Conservation (phyloP, 2,797 vertebrate species). For the Tangara arthus region DNA sequence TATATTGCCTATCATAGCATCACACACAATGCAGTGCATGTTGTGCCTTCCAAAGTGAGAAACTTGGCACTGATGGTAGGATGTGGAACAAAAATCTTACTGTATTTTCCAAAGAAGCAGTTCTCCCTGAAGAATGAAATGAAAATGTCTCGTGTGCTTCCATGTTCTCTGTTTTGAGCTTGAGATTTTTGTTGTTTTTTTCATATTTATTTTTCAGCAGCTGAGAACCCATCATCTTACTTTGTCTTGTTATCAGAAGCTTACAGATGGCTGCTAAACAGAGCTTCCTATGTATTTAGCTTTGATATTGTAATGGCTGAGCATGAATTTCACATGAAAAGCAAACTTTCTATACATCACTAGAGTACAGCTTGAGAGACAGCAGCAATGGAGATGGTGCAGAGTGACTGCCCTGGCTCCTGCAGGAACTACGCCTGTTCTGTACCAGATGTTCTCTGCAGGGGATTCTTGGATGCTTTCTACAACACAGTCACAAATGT, state of each 20-base stretch:
- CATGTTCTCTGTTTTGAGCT: neutral
- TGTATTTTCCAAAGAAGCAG: neutral
- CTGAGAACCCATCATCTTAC: neutral
- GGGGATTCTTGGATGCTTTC: conserved; percentile 5
- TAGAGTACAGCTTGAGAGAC: neutral
- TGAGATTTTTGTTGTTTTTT: neutral
- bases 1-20: neutral
- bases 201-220: neutral
- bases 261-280: neutral
- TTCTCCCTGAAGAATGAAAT: neutral
- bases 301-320: neutral
- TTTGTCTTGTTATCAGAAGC: neutral
- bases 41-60: neutral
- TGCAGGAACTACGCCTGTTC: neutral
- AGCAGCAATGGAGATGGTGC: neutral
- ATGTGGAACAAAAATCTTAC: neutral
- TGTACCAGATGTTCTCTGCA: neutral
- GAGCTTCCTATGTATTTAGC: neutral
- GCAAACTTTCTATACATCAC: neutral
- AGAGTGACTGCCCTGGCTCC: neutral
- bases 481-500: neutral
- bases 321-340: neutral
- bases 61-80: neutral
- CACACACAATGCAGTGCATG: neutral
- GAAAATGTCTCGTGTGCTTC: neutral